These are phyloP conservation scores for Bursaphelenchus mucronatus DNA, from an alignment of 1,140 invertebrate species.

Conservation along the genomic window DNA sequence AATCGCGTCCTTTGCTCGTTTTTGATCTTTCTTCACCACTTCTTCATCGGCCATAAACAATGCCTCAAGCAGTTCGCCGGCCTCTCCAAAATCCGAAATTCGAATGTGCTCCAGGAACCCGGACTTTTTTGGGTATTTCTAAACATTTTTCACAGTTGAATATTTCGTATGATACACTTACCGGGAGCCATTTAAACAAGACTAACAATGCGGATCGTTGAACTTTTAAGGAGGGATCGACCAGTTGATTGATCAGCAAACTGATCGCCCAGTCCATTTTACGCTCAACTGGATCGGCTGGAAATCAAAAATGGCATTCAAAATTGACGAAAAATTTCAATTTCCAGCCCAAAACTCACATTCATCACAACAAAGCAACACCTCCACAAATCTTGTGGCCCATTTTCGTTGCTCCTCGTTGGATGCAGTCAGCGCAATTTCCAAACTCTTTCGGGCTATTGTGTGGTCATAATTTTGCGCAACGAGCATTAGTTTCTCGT, in stretches of 20 bases:
- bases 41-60: slow-evolving; percentile 10
- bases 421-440: slow-evolving; percentile 18
- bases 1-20: slow-evolving; percentile 7
- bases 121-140: slow-evolving; percentile 23
- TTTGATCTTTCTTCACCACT: slow-evolving; percentile 5
- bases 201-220: slow-evolving; percentile 10
- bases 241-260: slow-evolving; percentile 22
- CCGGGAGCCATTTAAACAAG: slow-evolving; percentile 15
- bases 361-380: neutral
- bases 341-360: neutral
- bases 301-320: slow-evolving; percentile 7
- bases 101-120: slow-evolving; percentile 1
- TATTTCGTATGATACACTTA: neutral
- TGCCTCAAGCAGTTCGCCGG: slow-evolving; percentile 12
- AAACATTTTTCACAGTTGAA: neutral
- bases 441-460: slow-evolving; percentile 3
- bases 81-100: slow-evolving; percentile 7
- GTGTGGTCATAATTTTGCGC: no score
- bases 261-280: slow-evolving; percentile 12
- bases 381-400: slow-evolving; percentile 19
- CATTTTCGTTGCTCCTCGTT: slow-evolving; percentile 18
- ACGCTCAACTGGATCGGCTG: neutral
- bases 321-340: slow-evolving; percentile 5
- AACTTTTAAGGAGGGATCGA: slow-evolving; percentile 15
- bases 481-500: no score